Evolutionary conservation across 2,797 vertebrate species (phyloP).

Genomic region (Phrynocephalus forsythii): DNA sequence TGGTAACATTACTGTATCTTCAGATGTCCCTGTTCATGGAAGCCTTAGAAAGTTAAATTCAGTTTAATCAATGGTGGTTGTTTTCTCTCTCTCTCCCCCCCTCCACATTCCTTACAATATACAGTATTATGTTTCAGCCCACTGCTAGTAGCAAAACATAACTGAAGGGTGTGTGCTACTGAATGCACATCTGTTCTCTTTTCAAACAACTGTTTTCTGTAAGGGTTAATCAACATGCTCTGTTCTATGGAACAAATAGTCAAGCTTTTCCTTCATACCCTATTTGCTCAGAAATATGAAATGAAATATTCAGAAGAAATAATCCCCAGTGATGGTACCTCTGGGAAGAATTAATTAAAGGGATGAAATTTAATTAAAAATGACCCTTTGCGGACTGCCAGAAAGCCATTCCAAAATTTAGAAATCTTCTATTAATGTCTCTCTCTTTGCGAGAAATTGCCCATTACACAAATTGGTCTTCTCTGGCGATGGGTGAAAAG

Average conservation of each 20-base stretch:
- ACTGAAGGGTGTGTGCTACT: background rate
- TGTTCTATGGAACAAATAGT: conserved; percentile 12
- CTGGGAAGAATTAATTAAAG: conserved; percentile 61
- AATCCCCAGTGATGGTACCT: conserved; percentile 50
- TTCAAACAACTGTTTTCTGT: conserved; percentile 29
- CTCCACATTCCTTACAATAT: no score
- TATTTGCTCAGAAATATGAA: conserved; percentile 54
- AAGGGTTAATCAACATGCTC: conserved; percentile 33
- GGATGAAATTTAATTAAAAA: conserved; percentile 58
- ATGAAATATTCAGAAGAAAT: conserved; percentile 59
- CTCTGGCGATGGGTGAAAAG: background rate
- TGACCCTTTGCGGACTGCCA: conserved; percentile 57
- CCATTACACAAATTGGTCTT: background rate
- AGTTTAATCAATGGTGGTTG: no score
- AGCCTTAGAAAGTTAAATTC: no score
- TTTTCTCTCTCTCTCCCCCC: no score
- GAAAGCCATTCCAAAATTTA: conserved; percentile 40
- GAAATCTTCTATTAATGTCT: conserved; percentile 29
- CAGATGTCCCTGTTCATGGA: no score
- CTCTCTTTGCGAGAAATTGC: conserved; percentile 5
- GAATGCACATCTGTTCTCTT: background rate
- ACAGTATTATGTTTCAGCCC: no score
- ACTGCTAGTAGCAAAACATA: no score
- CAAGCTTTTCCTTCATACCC: background rate
- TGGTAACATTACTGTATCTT: no score